A percentile compares a stretch with the other conserved stretches of the same genome.
These are phyloP conservation scores for Julus scanicus DNA, from an alignment of 2,888 invertebrate genomes.

Conservation along the genomic window DNA sequence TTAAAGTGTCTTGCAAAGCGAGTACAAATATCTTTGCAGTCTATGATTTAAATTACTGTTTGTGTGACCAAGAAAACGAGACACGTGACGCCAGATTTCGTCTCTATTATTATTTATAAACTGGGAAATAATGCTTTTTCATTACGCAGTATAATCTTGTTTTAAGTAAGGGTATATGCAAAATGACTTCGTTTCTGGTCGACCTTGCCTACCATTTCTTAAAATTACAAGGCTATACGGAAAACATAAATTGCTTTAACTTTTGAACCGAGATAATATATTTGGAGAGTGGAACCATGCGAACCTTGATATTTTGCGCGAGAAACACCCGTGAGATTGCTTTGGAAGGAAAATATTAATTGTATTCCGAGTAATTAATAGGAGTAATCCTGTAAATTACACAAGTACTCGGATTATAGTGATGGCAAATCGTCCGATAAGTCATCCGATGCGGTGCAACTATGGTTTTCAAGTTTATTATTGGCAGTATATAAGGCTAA, in stretches of 20 bases:
- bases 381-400: not conserved
- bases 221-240: not conserved
- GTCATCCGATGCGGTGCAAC: not conserved
- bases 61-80: not conserved
- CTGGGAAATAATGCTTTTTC: not conserved
- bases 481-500: not conserved
- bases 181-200: conserved; percentile 8
- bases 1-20: not conserved
- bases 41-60: not conserved
- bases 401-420: not conserved
- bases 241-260: conserved; percentile 1
- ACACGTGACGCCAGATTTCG: conserved; percentile 12
- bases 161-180: not conserved
- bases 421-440: not conserved
- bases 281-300: conserved; percentile 12
- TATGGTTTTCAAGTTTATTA: not conserved
- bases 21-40: not conserved
- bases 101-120: not conserved
- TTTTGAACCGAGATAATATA: conserved; percentile 14
- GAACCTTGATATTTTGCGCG: not conserved
- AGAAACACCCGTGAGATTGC: not conserved
- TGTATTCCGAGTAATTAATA: too few relatives aligned
- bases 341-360: not conserved
- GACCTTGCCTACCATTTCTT: conserved; percentile 11
- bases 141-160: not conserved